Base-by-base conservation (phyloP, 2,888 invertebrate species). In the Brassicogethes aeneus region DNA sequence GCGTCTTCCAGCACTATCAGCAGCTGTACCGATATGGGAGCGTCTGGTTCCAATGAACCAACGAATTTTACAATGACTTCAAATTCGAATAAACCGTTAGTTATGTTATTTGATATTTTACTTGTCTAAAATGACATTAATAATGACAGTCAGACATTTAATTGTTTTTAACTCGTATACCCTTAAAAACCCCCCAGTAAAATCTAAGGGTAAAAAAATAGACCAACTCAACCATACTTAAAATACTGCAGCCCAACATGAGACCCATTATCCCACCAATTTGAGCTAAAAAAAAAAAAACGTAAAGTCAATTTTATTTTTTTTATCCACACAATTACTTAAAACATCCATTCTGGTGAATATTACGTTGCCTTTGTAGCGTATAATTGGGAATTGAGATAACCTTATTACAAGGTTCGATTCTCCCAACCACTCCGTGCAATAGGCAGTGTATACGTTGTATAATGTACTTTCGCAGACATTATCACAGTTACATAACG, bases 191-290 rank as follows among this genome's bases (percentile, higher is more conserved):
- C 3, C 45, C 42, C 43, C 45, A 52, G 45, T 44, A 47, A 34
- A 55, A 48, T 39, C 51, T 45, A 34, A 53, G 15, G 8, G 50
- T 50, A 17, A 47, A 41, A 40, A 53, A 53, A 42, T 53, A 57
- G 15, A 47, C 36, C 16, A 53, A 40, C 44, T 55, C 55, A 34
- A 57, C 46, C 39, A 58, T 40, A 42, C 53, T 56, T 13, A 54
- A 37, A 15, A 52, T 34, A 38, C 70, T 69, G 37, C 68, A 66
- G n/a, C 71, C 72, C 8, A 72, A 56, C 45, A 71, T 69, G 29
- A 73, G 54, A 2, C 71, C 70, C 10, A 68, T 67, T n/a, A 69
- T 63, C 16, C 72, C 71, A 29, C 72, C 72, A 16, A 72, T 64
- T 43, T 66, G 65, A 16, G 68, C 68, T 69, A 51, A 42, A 65